Evolutionary conservation across 2,888 invertebrate genomes (phyloP).

Genomic region (Eugnorisma glareosa): DNA sequence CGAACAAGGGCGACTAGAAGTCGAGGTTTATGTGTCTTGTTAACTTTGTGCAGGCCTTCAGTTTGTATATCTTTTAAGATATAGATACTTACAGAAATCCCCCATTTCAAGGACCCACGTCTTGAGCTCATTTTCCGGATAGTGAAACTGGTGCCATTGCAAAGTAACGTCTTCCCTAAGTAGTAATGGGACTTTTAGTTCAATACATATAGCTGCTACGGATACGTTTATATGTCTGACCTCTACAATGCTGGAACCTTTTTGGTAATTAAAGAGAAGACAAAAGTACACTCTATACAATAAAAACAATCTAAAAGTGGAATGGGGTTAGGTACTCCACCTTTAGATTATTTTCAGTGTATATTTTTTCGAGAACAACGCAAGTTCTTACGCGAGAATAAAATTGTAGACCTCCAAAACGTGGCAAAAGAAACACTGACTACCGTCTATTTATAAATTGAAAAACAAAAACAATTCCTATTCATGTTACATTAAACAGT

Average conservation of each 20-base stretch:
- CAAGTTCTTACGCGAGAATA: background rate
- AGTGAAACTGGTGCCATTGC: conserved; percentile 2
- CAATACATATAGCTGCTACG: background rate
- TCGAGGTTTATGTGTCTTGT: conserved; percentile 54
- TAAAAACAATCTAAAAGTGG: background rate
- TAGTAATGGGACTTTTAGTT: background rate
- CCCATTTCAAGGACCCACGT: conserved; percentile 1
- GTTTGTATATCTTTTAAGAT: conserved; percentile 34
- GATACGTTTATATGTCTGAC: background rate
- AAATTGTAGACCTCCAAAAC: background rate
- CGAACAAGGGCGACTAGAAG: conserved; percentile 46
- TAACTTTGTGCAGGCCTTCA: conserved; percentile 41
- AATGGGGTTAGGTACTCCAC: background rate
- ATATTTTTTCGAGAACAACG: background rate
- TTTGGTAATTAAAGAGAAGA: background rate
- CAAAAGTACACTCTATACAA: background rate
- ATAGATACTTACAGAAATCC: background rate
- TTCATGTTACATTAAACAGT: conserved; percentile 27
- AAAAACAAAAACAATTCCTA: conserved; percentile 34
- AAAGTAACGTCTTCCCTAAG: background rate
- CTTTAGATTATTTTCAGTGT: background rate
- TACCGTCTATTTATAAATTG: background rate
- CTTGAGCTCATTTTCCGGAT: background rate
- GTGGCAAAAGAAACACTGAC: background rate
- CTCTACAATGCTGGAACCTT: background rate